Percentiles rank a stretch among this genome's conserved stretches.
These are phyloP conservation scores for Drosophila antonietae DNA, from an alignment of 2,888 invertebrate genomes.

Conservation along the genomic window DNA sequence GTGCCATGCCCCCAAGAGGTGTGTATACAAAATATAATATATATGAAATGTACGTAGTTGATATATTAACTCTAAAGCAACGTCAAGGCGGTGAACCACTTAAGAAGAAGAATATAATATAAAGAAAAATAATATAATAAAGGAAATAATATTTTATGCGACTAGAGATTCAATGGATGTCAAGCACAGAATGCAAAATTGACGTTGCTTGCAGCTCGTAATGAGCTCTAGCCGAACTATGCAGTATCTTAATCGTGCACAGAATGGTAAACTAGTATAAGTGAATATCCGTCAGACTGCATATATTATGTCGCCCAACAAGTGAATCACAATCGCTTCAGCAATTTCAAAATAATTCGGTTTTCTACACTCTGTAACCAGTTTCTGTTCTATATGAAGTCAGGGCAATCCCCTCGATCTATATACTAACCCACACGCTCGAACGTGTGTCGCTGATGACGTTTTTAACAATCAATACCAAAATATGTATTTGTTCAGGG, in stretches of 20 bases:
- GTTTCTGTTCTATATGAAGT: slow-evolving; percentile 9
- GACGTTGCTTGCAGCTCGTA: background rate
- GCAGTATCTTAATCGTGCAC: background rate
- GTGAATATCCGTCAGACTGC: background rate
- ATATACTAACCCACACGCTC: slow-evolving; percentile 4
- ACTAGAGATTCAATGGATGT: no score
- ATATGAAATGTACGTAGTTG: no score
- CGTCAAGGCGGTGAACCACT: no score
- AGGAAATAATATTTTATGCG: no score
- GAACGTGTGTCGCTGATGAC: slow-evolving; percentile 22
- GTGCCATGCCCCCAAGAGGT: no score
- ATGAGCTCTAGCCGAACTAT: background rate
- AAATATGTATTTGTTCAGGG: slow-evolving; percentile 25
- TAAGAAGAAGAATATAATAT: no score
- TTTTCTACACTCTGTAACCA: slow-evolving; percentile 16
- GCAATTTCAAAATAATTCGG: background rate
- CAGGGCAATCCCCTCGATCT: slow-evolving; percentile 34
- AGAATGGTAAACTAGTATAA: background rate
- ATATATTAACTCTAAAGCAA: no score
- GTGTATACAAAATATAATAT: no score
- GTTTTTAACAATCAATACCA: slow-evolving; percentile 39
- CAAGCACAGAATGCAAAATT: background rate
- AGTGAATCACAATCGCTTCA: slow-evolving; percentile 23
- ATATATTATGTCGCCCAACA: background rate
- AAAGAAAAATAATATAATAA: no score